Base-by-base conservation (phyloP, 1,140 invertebrate genomes). In the Drosophila jambulina region DNA sequence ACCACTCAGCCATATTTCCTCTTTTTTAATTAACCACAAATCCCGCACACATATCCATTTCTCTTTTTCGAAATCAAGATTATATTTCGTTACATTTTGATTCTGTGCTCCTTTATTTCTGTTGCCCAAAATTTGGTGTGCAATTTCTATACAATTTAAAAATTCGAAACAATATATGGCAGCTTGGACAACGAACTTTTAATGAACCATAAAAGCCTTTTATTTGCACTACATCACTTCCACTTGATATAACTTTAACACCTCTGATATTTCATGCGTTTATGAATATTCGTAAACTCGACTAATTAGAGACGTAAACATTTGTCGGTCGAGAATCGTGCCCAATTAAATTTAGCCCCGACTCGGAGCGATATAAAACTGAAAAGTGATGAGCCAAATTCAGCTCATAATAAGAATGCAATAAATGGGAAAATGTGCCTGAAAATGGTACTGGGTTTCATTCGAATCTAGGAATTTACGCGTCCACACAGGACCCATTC, bases 271-370 rank as follows among this genome's bases (percentile, higher is more conserved):
- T 51, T 51, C 48, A 25, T 12, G 45, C n/a, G 58, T 19, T 81
- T 81, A 49, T 34, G 58, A 82, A 51, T 38, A 56, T 69, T 43
- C 56, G 49, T 60, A 77, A 76, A 75, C 48, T 69, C 64, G 65
- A 13, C 62, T 63, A 87, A 87, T 87, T 80, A 32, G 68, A 49
- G 60, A 62, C 60, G 79, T 88, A 80, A 88, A 84, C 56, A 77
- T 80, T 76, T 83, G 43, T 48, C 54, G 43, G 2, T 29, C 25
- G 8, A 53, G 63, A 63, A 69, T 77, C 84, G 83, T 87, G 84
- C 21, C 42, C 80, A 83, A 88, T 86, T 88, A 46, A 54, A 54
- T 59, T 17, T 27, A 34, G n/a, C 25, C 29, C 42, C 19, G 27
- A 27, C n/a, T 19, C 10, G 12, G n/a, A 23, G 54, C 10, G n/a